Conservation (phyloP, 2,113 vertebrate genomes). For the Sapajus apella region DNA sequence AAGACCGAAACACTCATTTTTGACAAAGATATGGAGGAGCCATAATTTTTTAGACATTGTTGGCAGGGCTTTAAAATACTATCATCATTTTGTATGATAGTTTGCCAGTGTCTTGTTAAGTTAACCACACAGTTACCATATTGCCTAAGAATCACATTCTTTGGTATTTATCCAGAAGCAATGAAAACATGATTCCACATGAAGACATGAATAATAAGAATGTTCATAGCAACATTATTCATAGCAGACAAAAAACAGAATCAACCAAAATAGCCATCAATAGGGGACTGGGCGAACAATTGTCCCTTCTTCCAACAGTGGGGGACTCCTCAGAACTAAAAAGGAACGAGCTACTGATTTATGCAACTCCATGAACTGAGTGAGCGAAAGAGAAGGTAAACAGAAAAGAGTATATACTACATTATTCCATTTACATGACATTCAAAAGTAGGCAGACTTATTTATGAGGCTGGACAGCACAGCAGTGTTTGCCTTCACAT, state of each 20-base stretch:
- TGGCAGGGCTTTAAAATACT: not conserved
- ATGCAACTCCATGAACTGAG: not conserved
- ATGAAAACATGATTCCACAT: not conserved
- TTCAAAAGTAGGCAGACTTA: not conserved
- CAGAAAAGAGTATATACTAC: not conserved
- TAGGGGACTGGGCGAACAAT: not conserved
- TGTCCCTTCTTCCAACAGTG: not conserved
- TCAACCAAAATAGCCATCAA: not conserved
- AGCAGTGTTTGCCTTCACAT: not conserved
- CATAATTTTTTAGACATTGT: accelerated
- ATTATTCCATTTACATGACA: not conserved
- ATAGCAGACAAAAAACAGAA: not conserved
- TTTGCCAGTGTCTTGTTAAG: not conserved
- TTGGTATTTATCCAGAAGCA: not conserved
- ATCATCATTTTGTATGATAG: not conserved
- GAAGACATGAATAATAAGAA: not conserved
- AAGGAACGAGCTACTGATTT: not conserved
- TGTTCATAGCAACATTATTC: not conserved
- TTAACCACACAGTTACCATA: not conserved
- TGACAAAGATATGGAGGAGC: too few relatives aligned
- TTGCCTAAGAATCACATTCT: not conserved
- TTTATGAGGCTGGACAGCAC: not conserved
- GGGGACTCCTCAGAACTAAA: not conserved
- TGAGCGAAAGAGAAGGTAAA: not conserved
- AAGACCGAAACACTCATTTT: not conserved